Base-by-base conservation (phyloP, 2,113 vertebrate species). In the Grallaria varia region DNA sequence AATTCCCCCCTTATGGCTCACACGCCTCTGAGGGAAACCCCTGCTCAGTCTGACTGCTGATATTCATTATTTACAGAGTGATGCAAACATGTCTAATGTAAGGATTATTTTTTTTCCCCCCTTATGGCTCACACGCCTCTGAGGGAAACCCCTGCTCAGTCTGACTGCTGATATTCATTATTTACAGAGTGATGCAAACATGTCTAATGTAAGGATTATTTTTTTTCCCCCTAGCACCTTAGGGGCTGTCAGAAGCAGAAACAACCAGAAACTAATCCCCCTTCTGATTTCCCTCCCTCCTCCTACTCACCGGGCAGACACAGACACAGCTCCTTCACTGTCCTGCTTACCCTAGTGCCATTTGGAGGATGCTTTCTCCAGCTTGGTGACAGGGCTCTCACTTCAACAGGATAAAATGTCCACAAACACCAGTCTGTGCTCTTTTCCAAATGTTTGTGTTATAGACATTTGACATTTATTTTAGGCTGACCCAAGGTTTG, bases 1-100 rank as follows among this genome's bases (percentile, higher is more conserved):
- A 44, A 78, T 80, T 53, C 45, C 55, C 74, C 42, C 55, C 31
- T 81, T 37, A 16, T 0, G 4, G 59, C 42, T 71, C 79, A 60
- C 64, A 55, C 0, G 0, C 15, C 56, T 37, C 56, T 40, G 42
- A 86, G 87, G 76, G 63, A 94, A 95, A 75, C 58, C 86, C 75
- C 45, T 85, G 55, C 75, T 86, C 45, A 1, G 8, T 33, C 71
- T 88, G 37, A 60, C 49, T 85, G 47, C 22, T 55, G 59, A 47
- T 31, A 67, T 77, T 56, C 50, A 90, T 94, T 88, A 93, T 93
- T 95, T 85, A 94, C 86, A 79, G 72, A 86, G 68, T 18, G 71
- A 74, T 39, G 53, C 37, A 95, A 89, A 84, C 53, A n/a, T 1
- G 14, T 14, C 69, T 91, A 78, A 81, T 71, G 79, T 35, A 83